These are phyloP conservation scores for Patella vulgata DNA, from an alignment of 1,140 invertebrate genomes.

Conservation along the genomic window DNA sequence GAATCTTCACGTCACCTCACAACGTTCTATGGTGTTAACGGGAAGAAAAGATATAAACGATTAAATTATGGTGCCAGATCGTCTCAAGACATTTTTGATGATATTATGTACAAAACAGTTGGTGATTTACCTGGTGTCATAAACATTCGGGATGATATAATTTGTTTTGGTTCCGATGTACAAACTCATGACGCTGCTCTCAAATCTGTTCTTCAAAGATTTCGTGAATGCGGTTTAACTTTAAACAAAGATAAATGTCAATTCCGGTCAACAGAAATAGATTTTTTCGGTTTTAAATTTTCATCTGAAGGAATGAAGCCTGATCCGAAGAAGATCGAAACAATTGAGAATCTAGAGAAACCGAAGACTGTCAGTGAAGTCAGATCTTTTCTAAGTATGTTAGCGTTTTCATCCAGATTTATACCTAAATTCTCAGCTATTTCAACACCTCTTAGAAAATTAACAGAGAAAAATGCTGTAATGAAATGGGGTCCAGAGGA, in stretches of 20 bases:
- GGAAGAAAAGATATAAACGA: no score
- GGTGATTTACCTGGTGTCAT: no score
- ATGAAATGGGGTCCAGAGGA: conserved; percentile 33
- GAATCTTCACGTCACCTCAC: no score
- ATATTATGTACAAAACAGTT: no score
- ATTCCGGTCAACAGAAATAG: conserved; percentile 20
- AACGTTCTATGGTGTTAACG: no score
- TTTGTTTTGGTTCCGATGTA: no score
- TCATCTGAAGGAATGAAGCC: conserved; percentile 27
- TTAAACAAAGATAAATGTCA: conserved; percentile 36
- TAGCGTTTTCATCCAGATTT: conserved; percentile 33
- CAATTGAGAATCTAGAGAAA: conserved; percentile 37
- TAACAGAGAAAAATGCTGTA: conserved; percentile 24
- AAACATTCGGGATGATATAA: no score
- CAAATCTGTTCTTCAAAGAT: not conserved
- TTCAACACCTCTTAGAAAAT: conserved; percentile 29
- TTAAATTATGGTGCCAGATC: no score
- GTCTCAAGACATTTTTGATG: no score
- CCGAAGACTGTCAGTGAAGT: conserved; percentile 33
- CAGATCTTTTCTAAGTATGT: conserved; percentile 35
- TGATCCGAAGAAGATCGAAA: conserved; percentile 51
- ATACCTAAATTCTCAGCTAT: conserved; percentile 32
- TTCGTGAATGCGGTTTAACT: conserved; percentile 27
- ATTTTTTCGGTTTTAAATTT: conserved; percentile 34
- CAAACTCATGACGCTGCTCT: no score